Base-by-base conservation (phyloP, 2,888 invertebrate species). In the Axea sp. region DNA sequence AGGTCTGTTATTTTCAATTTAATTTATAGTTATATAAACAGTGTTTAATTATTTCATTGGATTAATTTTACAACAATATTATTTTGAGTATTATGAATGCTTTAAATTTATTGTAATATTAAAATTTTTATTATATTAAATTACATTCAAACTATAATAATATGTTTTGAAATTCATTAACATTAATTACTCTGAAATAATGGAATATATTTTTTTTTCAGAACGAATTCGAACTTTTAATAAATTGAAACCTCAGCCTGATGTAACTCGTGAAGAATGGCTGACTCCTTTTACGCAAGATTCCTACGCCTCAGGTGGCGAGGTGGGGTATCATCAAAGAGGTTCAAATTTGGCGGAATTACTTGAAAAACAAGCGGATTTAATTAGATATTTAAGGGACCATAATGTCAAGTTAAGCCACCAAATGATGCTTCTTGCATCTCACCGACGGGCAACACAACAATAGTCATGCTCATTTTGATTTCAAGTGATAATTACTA, bases 301-400 rank as follows among this genome's bases (percentile, higher is more conserved):
- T 64, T 88, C 86, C 30, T 89, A 89, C 72, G 84, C 87, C 3
- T 89, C 89, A 67, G 82, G 77, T 39, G 87, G 86, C 3, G 90
- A 90, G 86, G 87, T 90, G 26, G 90, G 90, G 5, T 90, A 88
- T 57, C 81, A 75, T 15, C 81, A 78, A 39, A 82, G 80, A 49
- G 85, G 81, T 9, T 81, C 82, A 1, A 82, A 85, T 60, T 69
- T 86, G 45, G 77, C 81, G 11, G 92, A 92, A 65, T 88, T 93
- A 49, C 87, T 93, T 39, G 92, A 93, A 80, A 92, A 92, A 83
- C 93, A 93, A 89, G 93, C 93, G 15, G 93, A 93, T 86, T 88
- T 93, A 4, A 93, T 93, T 75, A 89, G 90, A 80, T 92, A 92
- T 82, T 87, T 93, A 59, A 90, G 90, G 76, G 93, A 93, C 81